These are phyloP conservation scores for Gambusia yucatana DNA, from an alignment of 2,797 vertebrate species.

Conservation along the genomic window DNA sequence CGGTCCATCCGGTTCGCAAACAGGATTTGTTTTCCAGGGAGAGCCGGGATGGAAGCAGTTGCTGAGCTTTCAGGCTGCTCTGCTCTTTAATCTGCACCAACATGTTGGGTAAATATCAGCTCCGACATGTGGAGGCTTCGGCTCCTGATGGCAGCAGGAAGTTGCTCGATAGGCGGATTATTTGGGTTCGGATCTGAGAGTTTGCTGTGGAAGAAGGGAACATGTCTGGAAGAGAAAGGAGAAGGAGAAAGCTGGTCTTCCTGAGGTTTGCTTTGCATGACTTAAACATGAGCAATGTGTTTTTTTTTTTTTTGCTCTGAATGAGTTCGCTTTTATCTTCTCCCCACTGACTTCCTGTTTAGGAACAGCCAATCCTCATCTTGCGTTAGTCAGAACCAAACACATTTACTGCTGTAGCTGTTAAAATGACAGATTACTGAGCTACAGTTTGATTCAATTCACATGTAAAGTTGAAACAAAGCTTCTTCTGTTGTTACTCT, in stretches of 20 bases:
- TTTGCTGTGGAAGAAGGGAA: not conserved
- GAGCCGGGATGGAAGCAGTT: not conserved
- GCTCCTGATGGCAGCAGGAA: slow-evolving; percentile 46
- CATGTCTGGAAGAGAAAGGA: not conserved
- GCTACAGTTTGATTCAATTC: not conserved
- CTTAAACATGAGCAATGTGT: slow-evolving; percentile 49
- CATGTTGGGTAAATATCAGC: slow-evolving; percentile 50
- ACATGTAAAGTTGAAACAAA: not conserved
- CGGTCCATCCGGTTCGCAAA: not conserved
- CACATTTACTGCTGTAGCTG: not conserved
- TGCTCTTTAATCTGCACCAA: slow-evolving; percentile 35
- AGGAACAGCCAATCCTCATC: not conserved
- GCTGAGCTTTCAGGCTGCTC: not conserved
- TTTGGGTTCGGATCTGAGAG: not conserved
- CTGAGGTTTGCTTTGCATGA: not conserved
- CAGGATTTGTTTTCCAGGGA: not conserved
- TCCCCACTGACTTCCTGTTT: slow-evolving; percentile 16
- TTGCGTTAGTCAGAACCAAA: not conserved
- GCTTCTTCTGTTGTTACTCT: not conserved
- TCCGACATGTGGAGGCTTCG: slow-evolving; percentile 49
- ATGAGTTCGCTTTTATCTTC: slow-evolving; percentile 27
- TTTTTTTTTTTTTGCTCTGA: not conserved
- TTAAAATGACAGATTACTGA: not conserved
- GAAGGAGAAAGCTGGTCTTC: not conserved
- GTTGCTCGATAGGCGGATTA: not conserved